Conservation (phyloP, 1,140 invertebrate genomes). For the Danaus melanippus region DNA sequence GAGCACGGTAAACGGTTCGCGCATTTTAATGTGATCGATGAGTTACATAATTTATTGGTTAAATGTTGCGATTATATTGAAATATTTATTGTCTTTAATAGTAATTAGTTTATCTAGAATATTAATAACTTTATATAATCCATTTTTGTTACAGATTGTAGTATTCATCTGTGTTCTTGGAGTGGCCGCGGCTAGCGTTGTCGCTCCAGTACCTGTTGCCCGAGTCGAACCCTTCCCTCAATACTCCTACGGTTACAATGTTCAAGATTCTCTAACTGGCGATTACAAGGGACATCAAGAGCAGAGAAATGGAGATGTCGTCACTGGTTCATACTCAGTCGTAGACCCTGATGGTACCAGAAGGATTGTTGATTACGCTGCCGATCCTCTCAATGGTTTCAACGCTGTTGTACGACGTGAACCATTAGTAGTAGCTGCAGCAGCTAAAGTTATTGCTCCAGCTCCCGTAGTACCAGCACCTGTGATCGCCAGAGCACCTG, state of each 20-base stretch:
- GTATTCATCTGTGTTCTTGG: constrained; percentile 59
- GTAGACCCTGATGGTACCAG: constrained; percentile 75
- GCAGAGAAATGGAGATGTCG: constrained; percentile 74
- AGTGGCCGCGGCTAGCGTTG: constrained; percentile 41
- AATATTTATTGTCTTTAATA: no score
- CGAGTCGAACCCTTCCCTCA: constrained; percentile 72
- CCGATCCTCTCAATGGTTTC: constrained; percentile 76
- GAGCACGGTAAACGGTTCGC: constrained; percentile 21
- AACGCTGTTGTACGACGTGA: constrained; percentile 73
- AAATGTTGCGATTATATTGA: no score
- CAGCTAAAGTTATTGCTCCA: constrained; percentile 43
- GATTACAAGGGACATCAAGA: constrained; percentile 77
- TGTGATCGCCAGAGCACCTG: constrained; percentile 27
- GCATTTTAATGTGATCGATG: constrained; percentile 27
- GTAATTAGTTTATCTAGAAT: no score
- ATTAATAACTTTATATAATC: no score
- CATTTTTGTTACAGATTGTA: constrained; percentile 57
- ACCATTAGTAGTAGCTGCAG: constrained; percentile 45
- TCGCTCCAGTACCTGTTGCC: constrained; percentile 40
- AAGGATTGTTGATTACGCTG: constrained; percentile 73
- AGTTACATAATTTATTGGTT: no score
- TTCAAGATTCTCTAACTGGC: constrained; percentile 75
- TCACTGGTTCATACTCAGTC: constrained; percentile 74
- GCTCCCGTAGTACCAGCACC: constrained; percentile 35
- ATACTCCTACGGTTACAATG: constrained; percentile 76